These are phyloP conservation scores for Zelostemma sp. DNA, from an alignment of 1,140 invertebrate genomes.

Conservation along the genomic window DNA sequence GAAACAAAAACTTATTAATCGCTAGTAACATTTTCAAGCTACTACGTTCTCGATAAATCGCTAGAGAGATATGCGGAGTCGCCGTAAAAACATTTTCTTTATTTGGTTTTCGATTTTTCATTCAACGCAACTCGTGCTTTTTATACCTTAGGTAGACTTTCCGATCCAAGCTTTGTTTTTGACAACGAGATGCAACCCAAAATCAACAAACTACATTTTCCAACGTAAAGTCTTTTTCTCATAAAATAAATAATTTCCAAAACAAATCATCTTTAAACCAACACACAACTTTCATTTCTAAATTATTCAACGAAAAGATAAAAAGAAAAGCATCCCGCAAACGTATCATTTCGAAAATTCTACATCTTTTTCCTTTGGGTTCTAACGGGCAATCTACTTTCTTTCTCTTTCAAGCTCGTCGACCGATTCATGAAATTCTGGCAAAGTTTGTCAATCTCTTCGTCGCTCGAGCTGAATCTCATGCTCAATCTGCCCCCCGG, in stretches of 20 bases:
- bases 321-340: too few relatives aligned
- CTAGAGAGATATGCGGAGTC: slow-evolving; percentile 3
- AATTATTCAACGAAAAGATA: too few relatives aligned
- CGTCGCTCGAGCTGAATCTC: slow-evolving; percentile 62
- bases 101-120: neutral
- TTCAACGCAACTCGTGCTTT: neutral
- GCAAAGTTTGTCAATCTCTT: slow-evolving; percentile 63
- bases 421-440: slow-evolving; percentile 56
- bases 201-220: too few relatives aligned
- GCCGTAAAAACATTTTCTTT: slow-evolving; percentile 8
- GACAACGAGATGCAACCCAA: neutral
- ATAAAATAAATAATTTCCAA: too few relatives aligned
- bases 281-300: too few relatives aligned
- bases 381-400: slow-evolving; percentile 53
- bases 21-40: slow-evolving; percentile 27
- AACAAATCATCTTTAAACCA: too few relatives aligned
- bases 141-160: too few relatives aligned
- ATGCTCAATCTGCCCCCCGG: slow-evolving; percentile 22
- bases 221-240: too few relatives aligned
- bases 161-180: too few relatives aligned
- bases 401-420: slow-evolving; percentile 32
- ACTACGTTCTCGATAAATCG: neutral
- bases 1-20: slow-evolving; percentile 24
- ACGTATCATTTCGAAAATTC: slow-evolving; percentile 19
- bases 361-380: slow-evolving; percentile 51